These are phyloP conservation scores for Blera fallax DNA, from an alignment of 2,888 invertebrate species.

Conservation along the genomic window DNA sequence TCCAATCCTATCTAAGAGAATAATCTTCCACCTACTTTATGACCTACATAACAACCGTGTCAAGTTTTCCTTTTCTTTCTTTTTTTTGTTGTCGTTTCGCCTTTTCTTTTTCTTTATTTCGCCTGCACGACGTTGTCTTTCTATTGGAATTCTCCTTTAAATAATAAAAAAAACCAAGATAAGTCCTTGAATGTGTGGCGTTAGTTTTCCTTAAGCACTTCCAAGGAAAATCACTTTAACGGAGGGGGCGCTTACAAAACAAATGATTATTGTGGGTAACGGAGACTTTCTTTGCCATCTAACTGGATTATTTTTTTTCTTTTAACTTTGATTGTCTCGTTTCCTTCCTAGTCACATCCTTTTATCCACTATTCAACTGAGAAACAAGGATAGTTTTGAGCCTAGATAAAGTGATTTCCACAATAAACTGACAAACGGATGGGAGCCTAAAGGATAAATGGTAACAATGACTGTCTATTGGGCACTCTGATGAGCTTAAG, in stretches of 20 bases:
- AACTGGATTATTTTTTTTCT: constrained; percentile 52
- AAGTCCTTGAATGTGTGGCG: constrained; percentile 58
- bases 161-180: neutral
- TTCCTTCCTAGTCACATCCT: constrained; percentile 13
- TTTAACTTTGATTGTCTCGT: constrained; percentile 27
- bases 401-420: constrained; percentile 41
- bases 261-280: constrained; percentile 34
- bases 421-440: constrained; percentile 22
- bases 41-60: constrained; percentile 69
- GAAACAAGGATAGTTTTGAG: neutral
- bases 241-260: constrained; percentile 11
- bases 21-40: constrained; percentile 62
- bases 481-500: constrained; percentile 29
- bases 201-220: constrained; percentile 39
- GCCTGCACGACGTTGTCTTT: neutral
- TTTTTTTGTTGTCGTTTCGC: constrained; percentile 7
- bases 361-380: neutral
- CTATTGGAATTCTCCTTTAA: constrained; percentile 15
- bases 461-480: constrained; percentile 27
- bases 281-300: constrained; percentile 49
- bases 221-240: neutral
- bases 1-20: constrained; percentile 26
- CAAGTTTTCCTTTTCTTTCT: constrained; percentile 46
- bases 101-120: neutral
- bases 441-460: neutral